A percentile compares a stretch with the other conserved stretches of the same genome.
Conservation (phyloP, 2,888 invertebrate genomes). For the Willowsia nigromaculata region DNA sequence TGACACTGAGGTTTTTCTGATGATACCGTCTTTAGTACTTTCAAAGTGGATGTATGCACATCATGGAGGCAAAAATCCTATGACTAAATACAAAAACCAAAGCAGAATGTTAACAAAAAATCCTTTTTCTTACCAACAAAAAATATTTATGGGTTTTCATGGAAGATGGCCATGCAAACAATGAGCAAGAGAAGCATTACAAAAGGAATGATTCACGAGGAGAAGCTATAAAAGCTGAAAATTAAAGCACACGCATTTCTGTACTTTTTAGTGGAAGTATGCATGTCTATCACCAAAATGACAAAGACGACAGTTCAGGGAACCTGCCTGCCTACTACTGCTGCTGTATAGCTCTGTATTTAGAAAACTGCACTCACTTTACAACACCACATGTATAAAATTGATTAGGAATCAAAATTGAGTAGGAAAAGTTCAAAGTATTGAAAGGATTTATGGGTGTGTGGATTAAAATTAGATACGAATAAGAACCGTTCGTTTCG, state of each 20-base stretch:
- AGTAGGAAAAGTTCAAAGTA: not conserved
- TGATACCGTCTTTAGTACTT: conserved; percentile 1
- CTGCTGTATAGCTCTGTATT: no score
- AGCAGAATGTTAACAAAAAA: not conserved
- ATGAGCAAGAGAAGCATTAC: not conserved
- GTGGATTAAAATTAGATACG: not conserved
- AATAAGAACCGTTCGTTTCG: conserved; percentile 40
- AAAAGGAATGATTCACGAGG: not conserved
- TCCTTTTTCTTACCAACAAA: not conserved
- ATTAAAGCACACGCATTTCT: not conserved
- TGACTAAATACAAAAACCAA: conserved; percentile 36
- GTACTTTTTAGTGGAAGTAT: no score
- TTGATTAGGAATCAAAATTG: not conserved
- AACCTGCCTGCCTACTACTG: no score
- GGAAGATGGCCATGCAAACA: conserved; percentile 1
- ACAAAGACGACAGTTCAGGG: no score
- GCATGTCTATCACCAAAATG: no score
- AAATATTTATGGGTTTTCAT: not conserved
- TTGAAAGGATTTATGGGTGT: not conserved
- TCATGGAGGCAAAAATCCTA: not conserved
- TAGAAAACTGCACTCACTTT: no score
- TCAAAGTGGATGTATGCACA: not conserved
- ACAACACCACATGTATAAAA: no score
- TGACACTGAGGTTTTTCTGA: not conserved
- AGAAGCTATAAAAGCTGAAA: not conserved